Evolutionary conservation across 2,888 invertebrate genomes (phyloP), one percentile per base, ranked within the genome.

Genomic region (Lingula anatina): DNA sequence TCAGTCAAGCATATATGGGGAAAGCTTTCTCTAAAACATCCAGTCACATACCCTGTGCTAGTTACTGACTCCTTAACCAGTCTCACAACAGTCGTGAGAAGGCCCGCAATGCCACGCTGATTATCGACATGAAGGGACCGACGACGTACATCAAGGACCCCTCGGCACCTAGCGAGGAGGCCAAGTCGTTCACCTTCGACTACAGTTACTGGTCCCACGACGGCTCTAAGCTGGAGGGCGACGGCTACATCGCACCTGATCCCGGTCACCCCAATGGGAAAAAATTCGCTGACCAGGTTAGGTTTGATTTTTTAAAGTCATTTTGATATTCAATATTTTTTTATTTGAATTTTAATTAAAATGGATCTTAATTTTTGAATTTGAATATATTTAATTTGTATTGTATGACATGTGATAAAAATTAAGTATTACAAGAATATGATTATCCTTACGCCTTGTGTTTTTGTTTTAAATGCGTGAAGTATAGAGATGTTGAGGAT

Each of bases 131-230:
- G 81, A 66, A 73, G 41, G 78, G 77, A 1, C 60, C 71, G 3
- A 67, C 71, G 1, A 81, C 81, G 2, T 63, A 62, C 24, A 73
- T 82, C 39, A 75, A 68, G 37, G 77, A 81, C 61, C 81, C 81
- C 1, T 66, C 71, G 4, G 73, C 72, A 35, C 51, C 60, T 0
- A 61, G 61, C 9, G 78, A 77, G 18, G 76, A 75, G 15, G 55
- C 51, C 24, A 78, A 77, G 52, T 70, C 73, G 52, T 83, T 82
- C 64, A 73, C 79, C 1, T 83, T 79, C 65, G 82, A 83, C 67
- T 76, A 75, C 68, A 79, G 80, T 54, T 83, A 82, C 62, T 83
- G 83, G 83, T 81, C 81, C 25, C 79, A 80, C 64, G 81, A 82
- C 61, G 82, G 82, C 2, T 80, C 65, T 60, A 78, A 74, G 38